These are phyloP conservation scores for Glaucopsyche alexis DNA, from an alignment of 2,888 invertebrate genomes.

Conservation along the genomic window DNA sequence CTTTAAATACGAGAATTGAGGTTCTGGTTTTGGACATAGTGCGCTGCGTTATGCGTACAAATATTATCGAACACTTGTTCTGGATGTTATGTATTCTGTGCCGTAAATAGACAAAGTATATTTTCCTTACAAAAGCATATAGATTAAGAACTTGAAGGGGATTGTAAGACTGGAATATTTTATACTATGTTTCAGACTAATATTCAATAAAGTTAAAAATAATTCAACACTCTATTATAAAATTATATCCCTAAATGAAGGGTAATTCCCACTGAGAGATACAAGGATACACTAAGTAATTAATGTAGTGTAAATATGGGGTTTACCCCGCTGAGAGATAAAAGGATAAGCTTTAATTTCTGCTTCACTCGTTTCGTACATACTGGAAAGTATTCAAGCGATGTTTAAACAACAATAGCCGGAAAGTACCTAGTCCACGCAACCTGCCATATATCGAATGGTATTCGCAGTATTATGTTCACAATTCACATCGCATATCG, in stretches of 20 bases:
- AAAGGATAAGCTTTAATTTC: neutral
- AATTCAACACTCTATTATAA: too few species aligned
- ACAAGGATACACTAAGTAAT: neutral
- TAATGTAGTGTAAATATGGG: neutral
- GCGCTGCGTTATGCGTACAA: too few species aligned
- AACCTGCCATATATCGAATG: neutral
- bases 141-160: too few species aligned
- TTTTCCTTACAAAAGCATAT: too few species aligned
- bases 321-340: neutral
- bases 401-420: slow-evolving; percentile 20
- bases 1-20: too few species aligned
- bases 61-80: too few species aligned
- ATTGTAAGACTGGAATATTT: too few species aligned
- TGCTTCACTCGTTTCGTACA: neutral
- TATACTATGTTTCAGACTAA: neutral
- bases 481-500: slow-evolving; percentile 7
- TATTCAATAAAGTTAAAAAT: too few species aligned
- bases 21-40: too few species aligned
- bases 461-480: neutral
- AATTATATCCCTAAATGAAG: too few species aligned
- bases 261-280: neutral
- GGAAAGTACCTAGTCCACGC: neutral
- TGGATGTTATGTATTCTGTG: too few species aligned
- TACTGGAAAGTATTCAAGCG: neutral
- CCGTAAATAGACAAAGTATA: too few species aligned